These are phyloP conservation scores for Pterocles burchelli DNA, from an alignment of 2,113 vertebrate genomes.

Conservation along the genomic window DNA sequence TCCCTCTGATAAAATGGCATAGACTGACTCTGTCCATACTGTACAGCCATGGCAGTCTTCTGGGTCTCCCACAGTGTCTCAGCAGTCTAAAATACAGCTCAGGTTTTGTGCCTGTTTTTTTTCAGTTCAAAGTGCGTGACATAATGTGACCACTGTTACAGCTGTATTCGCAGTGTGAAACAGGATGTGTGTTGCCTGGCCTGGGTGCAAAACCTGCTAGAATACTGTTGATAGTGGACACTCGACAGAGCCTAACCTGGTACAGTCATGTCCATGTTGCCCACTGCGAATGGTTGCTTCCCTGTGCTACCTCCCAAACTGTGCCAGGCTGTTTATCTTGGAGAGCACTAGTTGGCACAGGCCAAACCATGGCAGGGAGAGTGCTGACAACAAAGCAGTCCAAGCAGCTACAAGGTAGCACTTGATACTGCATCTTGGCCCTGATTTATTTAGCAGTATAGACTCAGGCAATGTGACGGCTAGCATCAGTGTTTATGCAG, in stretches of 20 bases:
- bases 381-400: background rate
- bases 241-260: background rate
- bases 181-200: background rate
- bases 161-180: background rate
- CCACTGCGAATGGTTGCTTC: background rate
- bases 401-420: background rate
- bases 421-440: background rate
- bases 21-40: background rate
- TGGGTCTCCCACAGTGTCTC: background rate
- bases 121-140: background rate
- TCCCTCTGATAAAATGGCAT: background rate
- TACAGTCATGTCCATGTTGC: rapidly evolving
- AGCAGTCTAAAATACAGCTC: background rate
- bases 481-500: slow-evolving; percentile 2
- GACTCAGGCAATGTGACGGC: background rate
- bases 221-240: background rate
- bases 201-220: background rate
- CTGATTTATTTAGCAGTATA: slow-evolving; percentile 6
- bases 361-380: background rate
- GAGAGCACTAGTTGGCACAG: background rate
- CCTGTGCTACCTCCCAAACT: background rate
- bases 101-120: background rate
- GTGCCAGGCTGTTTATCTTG: background rate
- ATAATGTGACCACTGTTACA: background rate
- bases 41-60: background rate